Evolutionary conservation across 2,888 invertebrate species (phyloP), one percentile per base, ranked within the genome.

Genomic region (Drosophila koepferae): DNA sequence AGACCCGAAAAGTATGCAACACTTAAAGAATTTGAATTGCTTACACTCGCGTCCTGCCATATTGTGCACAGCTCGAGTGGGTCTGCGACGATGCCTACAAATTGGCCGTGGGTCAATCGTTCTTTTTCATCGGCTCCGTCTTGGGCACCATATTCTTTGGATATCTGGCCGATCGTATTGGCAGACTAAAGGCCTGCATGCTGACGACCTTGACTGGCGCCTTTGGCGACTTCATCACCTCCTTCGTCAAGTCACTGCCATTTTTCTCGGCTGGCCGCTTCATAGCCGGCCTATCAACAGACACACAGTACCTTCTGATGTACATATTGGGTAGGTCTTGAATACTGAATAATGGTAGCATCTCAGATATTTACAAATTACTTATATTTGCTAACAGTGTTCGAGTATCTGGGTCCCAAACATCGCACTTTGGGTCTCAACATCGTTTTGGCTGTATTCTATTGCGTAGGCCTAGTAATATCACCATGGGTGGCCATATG

Each of bases 61-160:
- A 72, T 72, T 77, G 67, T 49, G 23, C 7, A 70, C 71, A 92
- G 93, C 73, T 94, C 54, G 92, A 94, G 78, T 95, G 95, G 95
- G 94, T 95, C 20, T 95, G 95, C 80, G 92, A 93, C 5, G 92
- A 94, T 44, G 93, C 93, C 59, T 95, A 94, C 94, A 94, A 94
- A 82, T 93, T 94, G 44, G 94, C 94, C 12, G 86, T 94, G 43
- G 95, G 95, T 0, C 95, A 95, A 89, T 94, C 95, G 2, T 92
- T 95, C 64, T 95, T 94, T 88, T 95, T 94, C 85, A 88, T 94
- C 36, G 95, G 95, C n/a, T 94, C 95, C 16, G 94, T 95, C 3
- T 64, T 94, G 31, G 95, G 95, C 1, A 94, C 94, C 41, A 91
- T 95, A 28, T 82, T 92, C 16, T 94, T 95, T 78, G 95, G 95